Base-by-base conservation (phyloP, 1,140 invertebrate species). In the Achatina immaculata region DNA sequence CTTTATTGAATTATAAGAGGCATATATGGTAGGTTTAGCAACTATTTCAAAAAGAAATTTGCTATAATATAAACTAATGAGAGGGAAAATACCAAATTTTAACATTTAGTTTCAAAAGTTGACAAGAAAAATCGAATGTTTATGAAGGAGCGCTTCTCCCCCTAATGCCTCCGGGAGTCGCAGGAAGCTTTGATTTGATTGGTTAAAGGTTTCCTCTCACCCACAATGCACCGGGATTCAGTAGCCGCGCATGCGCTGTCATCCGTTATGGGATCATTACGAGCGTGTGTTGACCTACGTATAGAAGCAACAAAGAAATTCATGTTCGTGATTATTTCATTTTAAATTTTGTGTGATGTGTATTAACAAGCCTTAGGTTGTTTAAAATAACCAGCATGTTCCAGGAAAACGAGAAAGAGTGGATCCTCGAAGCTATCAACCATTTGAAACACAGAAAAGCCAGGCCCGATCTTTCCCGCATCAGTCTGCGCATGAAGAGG, bases 381-480 rank as follows among this genome's bases (percentile, higher is more conserved):
- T 55, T 3, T 45, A 65, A 76, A 45, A 51, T 51, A 42, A 24
- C 4, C 45, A 78, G 7, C 6, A 78, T 78, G 65, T 65, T 80
- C 55, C 45, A 48, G 34, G 66, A 80, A 55, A 71, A 66, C 38
- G 78, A 80, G 69, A 80, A 80, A 62, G 78, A 80, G 42, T 80
- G 78, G 78, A 80, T 80, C 9, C 68, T 80, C 36, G 78, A 80
- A 72, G 68, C 78, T 16, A 80, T 80, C 31, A 80, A 80, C 31
- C 78, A 80, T 72, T 80, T 80, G 45, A 80, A 80, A 80, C 78
- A 72, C 40, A 58, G 78, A 48, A 80, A 80, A 80, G 78, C 78
- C 40, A 66, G 78, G 2, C 78, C 78, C n/a, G 78, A 80, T 72
- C 45, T 80, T 31, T 72, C 78, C 9, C 65, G 68, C 24, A 80